Conservation (phyloP, 1,140 invertebrate genomes). For the Halesus radiatus region DNA sequence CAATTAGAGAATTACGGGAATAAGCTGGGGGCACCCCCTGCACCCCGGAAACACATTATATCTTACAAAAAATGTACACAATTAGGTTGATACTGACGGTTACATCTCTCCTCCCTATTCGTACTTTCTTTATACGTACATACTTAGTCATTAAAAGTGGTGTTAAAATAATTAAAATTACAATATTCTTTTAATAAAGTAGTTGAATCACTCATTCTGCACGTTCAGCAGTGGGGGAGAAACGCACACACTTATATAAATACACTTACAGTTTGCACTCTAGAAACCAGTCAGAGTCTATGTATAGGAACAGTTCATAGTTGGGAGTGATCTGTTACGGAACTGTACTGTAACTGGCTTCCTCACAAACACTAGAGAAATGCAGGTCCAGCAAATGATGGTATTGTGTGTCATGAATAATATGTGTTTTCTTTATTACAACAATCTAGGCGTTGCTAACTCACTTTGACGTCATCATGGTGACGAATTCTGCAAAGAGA, state of each 20-base stretch:
- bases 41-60: slow-evolving; percentile 51
- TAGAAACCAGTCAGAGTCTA: slow-evolving; percentile 56
- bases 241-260: slow-evolving; percentile 56
- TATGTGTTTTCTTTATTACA: slow-evolving; percentile 68
- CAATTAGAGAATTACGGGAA: slow-evolving; percentile 54
- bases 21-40: slow-evolving; percentile 27
- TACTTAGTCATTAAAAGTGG: slow-evolving; percentile 58
- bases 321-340: slow-evolving; percentile 50
- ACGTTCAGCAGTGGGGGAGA: slow-evolving; percentile 50
- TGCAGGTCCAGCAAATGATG: slow-evolving; percentile 71
- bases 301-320: slow-evolving; percentile 52
- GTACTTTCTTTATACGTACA: slow-evolving; percentile 51
- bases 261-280: slow-evolving; percentile 58
- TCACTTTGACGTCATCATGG: slow-evolving; percentile 99
- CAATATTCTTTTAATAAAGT: slow-evolving; percentile 55
- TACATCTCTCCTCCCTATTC: slow-evolving; percentile 52
- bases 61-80: slow-evolving; percentile 58
- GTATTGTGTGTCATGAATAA: slow-evolving; percentile 73
- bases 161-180: slow-evolving; percentile 59
- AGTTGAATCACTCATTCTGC: slow-evolving; percentile 58
- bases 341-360: slow-evolving; percentile 56
- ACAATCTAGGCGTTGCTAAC: slow-evolving; percentile 64
- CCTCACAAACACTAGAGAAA: slow-evolving; percentile 70
- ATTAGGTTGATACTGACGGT: slow-evolving; percentile 45
- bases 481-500: slow-evolving; percentile 93